Evolutionary conservation across 2,113 vertebrate species (phyloP).

Genomic region (Lagenorhynchus albirostris): DNA sequence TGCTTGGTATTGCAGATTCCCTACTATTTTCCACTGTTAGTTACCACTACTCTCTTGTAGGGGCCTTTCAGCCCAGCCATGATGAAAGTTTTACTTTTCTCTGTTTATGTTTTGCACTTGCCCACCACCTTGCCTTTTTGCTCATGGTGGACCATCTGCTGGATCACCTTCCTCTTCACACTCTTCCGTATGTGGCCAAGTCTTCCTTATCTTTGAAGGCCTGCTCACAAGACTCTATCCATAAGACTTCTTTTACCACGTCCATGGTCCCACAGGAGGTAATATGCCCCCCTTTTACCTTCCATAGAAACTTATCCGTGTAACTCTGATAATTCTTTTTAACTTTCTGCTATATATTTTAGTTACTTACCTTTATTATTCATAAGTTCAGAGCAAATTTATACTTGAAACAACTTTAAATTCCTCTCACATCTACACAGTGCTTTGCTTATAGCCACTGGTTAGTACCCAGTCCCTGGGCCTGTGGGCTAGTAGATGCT

Average conservation of each 20-base stretch:
- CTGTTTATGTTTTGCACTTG: not conserved
- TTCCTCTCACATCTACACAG: not conserved
- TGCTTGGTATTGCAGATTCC: not conserved
- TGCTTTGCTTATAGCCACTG: not conserved
- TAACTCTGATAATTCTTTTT: not conserved
- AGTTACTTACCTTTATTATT: not conserved
- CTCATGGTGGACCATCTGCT: not conserved
- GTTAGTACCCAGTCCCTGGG: not conserved
- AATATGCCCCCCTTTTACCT: not conserved
- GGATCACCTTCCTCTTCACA: not conserved
- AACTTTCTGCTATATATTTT: not conserved
- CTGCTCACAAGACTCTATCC: not conserved
- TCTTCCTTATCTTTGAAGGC: not conserved
- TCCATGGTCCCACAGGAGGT: not conserved
- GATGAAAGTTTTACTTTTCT: not conserved
- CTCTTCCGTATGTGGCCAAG: not conserved
- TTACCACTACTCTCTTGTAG: not conserved
- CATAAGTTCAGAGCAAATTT: not conserved
- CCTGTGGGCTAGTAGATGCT: not conserved
- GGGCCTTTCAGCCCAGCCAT: not conserved
- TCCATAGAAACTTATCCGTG: not conserved
- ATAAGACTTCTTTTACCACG: not conserved
- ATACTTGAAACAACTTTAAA: not conserved
- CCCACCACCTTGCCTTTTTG: not conserved
- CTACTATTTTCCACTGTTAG: not conserved